phyloP scores from a whole-genome alignment of 2,888 invertebrate species.

The Branchinecta sandiegonensis region DNA sequence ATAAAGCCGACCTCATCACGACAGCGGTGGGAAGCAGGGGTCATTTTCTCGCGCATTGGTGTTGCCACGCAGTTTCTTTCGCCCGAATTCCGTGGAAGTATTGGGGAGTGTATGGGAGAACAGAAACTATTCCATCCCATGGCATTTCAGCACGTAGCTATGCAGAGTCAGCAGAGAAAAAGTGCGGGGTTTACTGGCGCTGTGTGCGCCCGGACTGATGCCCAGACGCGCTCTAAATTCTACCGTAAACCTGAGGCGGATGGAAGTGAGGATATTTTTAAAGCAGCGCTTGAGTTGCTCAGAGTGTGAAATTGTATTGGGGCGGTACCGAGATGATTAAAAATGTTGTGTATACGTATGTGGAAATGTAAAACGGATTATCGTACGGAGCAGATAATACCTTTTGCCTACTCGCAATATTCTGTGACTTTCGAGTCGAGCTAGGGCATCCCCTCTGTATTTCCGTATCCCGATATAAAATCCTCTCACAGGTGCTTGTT shows the following conservation, averaged over 20 bases:
- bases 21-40: conserved; percentile 3
- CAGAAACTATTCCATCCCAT: background rate
- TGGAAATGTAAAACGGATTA: too few relatives aligned
- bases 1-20: background rate
- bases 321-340: too few relatives aligned
- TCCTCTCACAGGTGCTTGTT: too few relatives aligned
- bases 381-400: too few relatives aligned
- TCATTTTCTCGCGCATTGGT: conserved; percentile 3
- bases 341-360: too few relatives aligned
- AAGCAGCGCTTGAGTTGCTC: conserved; percentile 15
- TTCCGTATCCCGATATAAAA: too few relatives aligned
- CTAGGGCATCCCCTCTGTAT: too few relatives aligned
- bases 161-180: background rate
- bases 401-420: too few relatives aligned
- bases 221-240: background rate
- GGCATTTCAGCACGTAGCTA: conserved; percentile 6
- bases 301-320: background rate
- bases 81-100: background rate
- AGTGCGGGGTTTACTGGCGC: conserved; percentile 12
- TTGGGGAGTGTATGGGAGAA: background rate
- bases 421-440: too few relatives aligned
- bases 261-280: conserved; percentile 1
- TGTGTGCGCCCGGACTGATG: conserved; percentile 1
- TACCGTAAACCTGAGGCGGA: background rate
- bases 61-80: conserved; percentile 3